These are phyloP conservation scores for human (Homo sapiens) DNA, from an alignment of 2,113 vertebrate species.

Conservation along the genomic window GRCh38 chr15:51191001-51191500, in stretches of 20 bases:
- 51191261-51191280: not conserved
- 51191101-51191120: not conserved
- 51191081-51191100: not conserved
- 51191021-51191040: not conserved
- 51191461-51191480: not conserved
- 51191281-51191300: not conserved
- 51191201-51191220: not conserved
- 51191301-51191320: not conserved
- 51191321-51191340: not conserved
- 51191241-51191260: not conserved
- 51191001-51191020: not conserved
- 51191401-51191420: not conserved
- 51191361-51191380: not conserved
- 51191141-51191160: not conserved
- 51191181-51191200: not conserved
- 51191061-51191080: not conserved
- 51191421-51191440: not conserved
- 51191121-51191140: not conserved
- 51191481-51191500: not conserved
- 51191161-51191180: constrained; percentile 9
- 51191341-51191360: not conserved
- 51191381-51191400: not conserved
- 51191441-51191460: not conserved
- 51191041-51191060: not conserved
- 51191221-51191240: not conserved